Base-by-base conservation (phyloP, 2,797 vertebrate species). In the Chaetophractus vellerosus region DNA sequence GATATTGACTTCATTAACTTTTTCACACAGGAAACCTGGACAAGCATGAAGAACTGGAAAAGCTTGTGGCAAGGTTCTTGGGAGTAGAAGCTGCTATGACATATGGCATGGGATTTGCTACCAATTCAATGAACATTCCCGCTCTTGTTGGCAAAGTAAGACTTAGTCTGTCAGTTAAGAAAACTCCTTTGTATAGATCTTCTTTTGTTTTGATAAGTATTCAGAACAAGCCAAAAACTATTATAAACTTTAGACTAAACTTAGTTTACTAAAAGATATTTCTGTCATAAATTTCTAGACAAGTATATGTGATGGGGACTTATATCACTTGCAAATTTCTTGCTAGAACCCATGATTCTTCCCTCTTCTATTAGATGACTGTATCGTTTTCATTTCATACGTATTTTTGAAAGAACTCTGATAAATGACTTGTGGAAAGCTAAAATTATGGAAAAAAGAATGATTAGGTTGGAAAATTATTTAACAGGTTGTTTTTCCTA, bases 61-160 rank as follows among this genome's bases (percentile, higher is more conserved):
- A 98, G 81, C 96, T 99, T 96, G 98, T 99, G 91, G 99, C 99
- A 94, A 98, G 98, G 90, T 99, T 99, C 97, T 98, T 99, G 89
- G 99, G 99, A 28, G 99, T 99, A 59, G 99, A 99, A 98, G 99
- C 99, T 74, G 98, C 99, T 74, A 99, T 99, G 99, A 91, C 98
- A 2, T 99, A 99, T 86, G 99, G 99, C 78, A 99, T 99, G 99
- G 99, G 99, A 71, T 99, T 99, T 93, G 99, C 99, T 55, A 99
- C 99, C 81, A 99, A 99, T 97, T 99, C 99, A 87, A 99, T 99
- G 99, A 99, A 99, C 98, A 99, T 99, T 98, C 99, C 99, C 95
- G 99, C 99, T 90, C 99, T 99, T 75, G 98, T 99, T 83, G 99
- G 99, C 97, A 99, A 99, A 99, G 99, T 99, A 98, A 89, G 98